phyloP scores from a whole-genome alignment of 2,797 vertebrate species.

The Monodelphis domestica region DNA sequence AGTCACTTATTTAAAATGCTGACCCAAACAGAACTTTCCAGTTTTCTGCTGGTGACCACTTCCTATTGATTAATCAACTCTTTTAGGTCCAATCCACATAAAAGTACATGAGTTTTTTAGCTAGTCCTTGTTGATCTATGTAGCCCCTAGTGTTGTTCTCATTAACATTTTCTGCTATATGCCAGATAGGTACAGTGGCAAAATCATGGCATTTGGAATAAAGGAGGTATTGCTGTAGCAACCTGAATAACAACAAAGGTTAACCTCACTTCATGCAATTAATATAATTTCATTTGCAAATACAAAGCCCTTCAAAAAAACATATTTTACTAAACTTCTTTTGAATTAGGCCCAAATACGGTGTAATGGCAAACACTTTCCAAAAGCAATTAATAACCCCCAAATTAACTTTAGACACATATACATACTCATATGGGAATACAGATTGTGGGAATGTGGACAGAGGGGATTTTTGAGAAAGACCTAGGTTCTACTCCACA shows the following conservation, averaged over 20 bases:
- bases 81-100: background rate
- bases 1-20: background rate
- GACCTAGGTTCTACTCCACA: background rate
- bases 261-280: conserved; percentile 19
- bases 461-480: background rate
- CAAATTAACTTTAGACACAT: background rate
- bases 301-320: conserved; percentile 19
- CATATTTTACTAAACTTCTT: conserved; percentile 42
- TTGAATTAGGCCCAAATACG: background rate
- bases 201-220: background rate
- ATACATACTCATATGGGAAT: background rate
- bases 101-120: background rate
- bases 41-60: background rate
- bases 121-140: background rate
- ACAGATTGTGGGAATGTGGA: background rate
- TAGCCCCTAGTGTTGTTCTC: background rate
- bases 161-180: background rate
- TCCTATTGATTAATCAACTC: background rate
- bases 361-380: background rate
- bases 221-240: conserved; percentile 1
- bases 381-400: background rate
- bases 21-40: background rate
- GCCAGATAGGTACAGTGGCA: background rate
- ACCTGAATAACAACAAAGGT: conserved; percentile 1
- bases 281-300: conserved; percentile 21